These are phyloP conservation scores for Sarcophaga caerulescens DNA, from an alignment of 2,888 invertebrate species.

Conservation along the genomic window DNA sequence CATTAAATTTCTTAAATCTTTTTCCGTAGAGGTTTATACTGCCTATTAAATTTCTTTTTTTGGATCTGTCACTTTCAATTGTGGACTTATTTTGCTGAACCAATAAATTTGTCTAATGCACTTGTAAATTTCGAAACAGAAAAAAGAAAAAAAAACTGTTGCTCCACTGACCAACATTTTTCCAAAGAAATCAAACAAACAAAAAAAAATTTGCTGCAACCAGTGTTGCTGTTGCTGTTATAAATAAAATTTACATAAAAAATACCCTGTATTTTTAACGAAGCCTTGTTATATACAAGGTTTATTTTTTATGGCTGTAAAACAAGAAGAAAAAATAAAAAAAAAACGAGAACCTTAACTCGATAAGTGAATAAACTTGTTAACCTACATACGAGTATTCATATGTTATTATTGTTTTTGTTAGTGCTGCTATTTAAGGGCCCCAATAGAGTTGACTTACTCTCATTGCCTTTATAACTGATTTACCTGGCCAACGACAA, in stretches of 20 bases:
- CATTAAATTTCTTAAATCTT: neutral
- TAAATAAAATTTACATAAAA: constrained; percentile 17
- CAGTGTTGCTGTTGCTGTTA: neutral
- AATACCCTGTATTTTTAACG: neutral
- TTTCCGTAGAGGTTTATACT: neutral
- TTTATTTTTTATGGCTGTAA: too few species aligned
- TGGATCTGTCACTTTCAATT: neutral
- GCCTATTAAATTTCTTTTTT: neutral
- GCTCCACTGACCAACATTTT: constrained; percentile 67
- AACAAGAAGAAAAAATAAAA: neutral
- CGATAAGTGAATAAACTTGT: constrained; percentile 67
- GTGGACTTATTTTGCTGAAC: neutral
- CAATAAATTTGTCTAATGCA: constrained; percentile 45
- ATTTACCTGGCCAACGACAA: constrained; percentile 24
- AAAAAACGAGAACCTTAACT: constrained; percentile 48
- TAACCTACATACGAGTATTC: constrained; percentile 57
- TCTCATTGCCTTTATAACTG: constrained; percentile 7
- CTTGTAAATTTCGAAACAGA: neutral
- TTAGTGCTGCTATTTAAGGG: constrained; percentile 22
- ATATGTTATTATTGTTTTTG: neutral
- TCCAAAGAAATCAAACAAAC: constrained; percentile 10
- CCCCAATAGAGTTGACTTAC: constrained; percentile 28
- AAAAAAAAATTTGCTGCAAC: constrained; percentile 21
- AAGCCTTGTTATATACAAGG: neutral
- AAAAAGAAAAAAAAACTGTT: constrained; percentile 23